Percentiles rank a stretch among this genome's conserved stretches.
These are phyloP conservation scores for Lophotriccus pileatus DNA, from an alignment of 2,797 vertebrate genomes.

Conservation along the genomic window DNA sequence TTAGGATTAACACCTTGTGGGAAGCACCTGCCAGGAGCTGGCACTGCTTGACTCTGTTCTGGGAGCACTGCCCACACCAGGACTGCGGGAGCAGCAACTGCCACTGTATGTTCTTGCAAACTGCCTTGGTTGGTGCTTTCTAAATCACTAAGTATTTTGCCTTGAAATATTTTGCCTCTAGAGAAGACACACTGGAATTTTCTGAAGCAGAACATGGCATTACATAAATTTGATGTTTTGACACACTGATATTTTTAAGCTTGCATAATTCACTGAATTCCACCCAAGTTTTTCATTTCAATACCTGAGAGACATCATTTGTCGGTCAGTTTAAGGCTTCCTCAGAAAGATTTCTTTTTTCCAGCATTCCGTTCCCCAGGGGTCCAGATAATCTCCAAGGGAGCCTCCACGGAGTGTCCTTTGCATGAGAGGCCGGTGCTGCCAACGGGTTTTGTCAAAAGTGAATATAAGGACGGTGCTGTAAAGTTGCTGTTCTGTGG, in stretches of 20 bases:
- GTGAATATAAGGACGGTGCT: neutral
- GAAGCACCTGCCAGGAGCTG: neutral
- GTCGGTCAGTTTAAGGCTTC: neutral
- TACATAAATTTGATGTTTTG: neutral
- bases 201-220: neutral
- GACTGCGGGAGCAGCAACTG: neutral
- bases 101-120: neutral
- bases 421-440: neutral
- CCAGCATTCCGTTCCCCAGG: neutral
- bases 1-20: neutral
- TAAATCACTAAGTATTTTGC: neutral
- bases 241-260: neutral
- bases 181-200: neutral
- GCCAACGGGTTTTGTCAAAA: neutral
- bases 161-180: neutral
- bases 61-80: rapidly evolving
- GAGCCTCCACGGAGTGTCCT: neutral
- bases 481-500: neutral
- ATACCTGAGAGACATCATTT: neutral
- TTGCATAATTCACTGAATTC: neutral
- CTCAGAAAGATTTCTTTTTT: neutral
- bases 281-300: neutral
- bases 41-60: rapidly evolving
- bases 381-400: rapidly evolving
- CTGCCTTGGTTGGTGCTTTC: neutral